Conservation (phyloP, 2,113 vertebrate genomes). For the Eira barbara region DNA sequence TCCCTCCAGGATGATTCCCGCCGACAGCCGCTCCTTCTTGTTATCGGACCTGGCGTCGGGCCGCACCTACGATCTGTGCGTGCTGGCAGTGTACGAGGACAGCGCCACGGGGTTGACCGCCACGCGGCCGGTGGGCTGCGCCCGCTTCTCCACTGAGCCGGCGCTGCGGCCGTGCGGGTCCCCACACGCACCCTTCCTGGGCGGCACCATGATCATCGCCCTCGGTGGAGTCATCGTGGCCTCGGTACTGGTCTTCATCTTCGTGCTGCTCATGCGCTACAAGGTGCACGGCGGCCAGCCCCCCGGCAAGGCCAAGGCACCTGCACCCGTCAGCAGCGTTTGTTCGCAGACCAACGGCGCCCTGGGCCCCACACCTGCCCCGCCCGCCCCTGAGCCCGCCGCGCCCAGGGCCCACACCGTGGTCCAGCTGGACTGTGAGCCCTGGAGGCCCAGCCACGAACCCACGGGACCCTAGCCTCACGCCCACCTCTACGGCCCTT, state of each 20-base stretch:
- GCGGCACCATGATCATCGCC: constrained; percentile 97
- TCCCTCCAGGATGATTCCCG: constrained; percentile 92
- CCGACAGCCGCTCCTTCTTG: constrained; percentile 91
- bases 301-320: constrained; percentile 82
- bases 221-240: constrained; percentile 97
- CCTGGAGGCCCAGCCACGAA: constrained; percentile 70
- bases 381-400: constrained; percentile 76
- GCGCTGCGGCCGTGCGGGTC: constrained; percentile 89
- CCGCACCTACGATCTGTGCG: constrained; percentile 93
- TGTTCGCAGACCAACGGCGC: constrained; percentile 87
- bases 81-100: constrained; percentile 92
- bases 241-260: constrained; percentile 95
- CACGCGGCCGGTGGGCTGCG: constrained; percentile 89
- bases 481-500: background rate
- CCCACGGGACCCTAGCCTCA: constrained; percentile 64
- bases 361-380: constrained; percentile 82
- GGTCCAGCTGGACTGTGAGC: constrained; percentile 79
- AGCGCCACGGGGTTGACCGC: constrained; percentile 87
- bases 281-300: constrained; percentile 92
- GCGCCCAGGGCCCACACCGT: constrained; percentile 74
- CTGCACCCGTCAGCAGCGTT: constrained; percentile 79
- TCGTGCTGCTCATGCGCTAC: constrained; percentile 94
- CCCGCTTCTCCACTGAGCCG: constrained; percentile 88
- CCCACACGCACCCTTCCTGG: constrained; percentile 92
- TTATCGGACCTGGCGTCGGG: constrained; percentile 92